phyloP scores from a whole-genome alignment of 2,113 vertebrate genomes.

The Probosciger aterrimus region DNA sequence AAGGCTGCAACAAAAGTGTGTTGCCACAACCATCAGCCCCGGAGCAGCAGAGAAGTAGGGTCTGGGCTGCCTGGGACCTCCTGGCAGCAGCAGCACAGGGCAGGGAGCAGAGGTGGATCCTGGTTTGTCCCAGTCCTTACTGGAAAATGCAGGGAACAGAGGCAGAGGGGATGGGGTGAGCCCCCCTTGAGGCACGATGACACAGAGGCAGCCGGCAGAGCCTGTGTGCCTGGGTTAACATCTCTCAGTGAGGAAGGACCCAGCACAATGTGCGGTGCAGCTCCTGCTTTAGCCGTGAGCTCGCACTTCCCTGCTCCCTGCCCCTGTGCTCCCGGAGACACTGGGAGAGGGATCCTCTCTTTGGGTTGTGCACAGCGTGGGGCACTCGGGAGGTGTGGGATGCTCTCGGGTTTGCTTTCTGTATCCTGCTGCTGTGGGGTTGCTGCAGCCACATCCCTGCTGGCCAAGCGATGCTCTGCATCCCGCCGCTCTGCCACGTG shows the following conservation, averaged over 20 bases:
- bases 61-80: not conserved
- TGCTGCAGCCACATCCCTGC: not conserved
- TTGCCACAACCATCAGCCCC: not conserved
- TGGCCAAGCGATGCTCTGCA: constrained; percentile 1
- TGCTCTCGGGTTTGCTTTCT: rapidly evolving
- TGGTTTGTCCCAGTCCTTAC: not conserved
- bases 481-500: rapidly evolving
- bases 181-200: not conserved
- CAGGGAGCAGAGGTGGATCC: not conserved
- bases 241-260: not conserved
- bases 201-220: not conserved
- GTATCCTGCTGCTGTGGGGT: not conserved
- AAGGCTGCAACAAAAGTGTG: not conserved
- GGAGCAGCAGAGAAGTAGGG: not conserved
- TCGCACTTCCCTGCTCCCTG: not conserved
- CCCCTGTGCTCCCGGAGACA: rapidly evolving
- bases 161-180: not conserved
- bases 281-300: not conserved
- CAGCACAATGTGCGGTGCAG: rapidly evolving
- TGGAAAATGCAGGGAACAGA: not conserved
- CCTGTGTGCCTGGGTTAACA: rapidly evolving
- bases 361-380: rapidly evolving
- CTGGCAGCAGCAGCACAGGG: rapidly evolving
- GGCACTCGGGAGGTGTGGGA: rapidly evolving
- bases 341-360: not conserved